Evolutionary conservation across 2,888 invertebrate species (phyloP).

Genomic region (Deladenus siricidicola): DNA sequence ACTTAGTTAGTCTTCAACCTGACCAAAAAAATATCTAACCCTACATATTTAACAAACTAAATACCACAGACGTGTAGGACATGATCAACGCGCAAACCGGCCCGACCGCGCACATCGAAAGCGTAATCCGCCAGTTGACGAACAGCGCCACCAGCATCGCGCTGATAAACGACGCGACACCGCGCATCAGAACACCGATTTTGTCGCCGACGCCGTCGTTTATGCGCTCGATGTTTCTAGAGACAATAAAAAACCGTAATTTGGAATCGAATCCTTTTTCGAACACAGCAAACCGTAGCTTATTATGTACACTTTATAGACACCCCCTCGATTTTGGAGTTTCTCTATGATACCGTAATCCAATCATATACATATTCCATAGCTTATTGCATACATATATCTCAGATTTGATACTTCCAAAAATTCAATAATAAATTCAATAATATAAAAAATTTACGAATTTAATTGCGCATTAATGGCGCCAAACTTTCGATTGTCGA

Average conservation of each 20-base stretch:
- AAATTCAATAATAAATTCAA: constrained; percentile 4
- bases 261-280: not conserved
- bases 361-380: too few relatives aligned
- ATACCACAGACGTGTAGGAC: constrained; percentile 25
- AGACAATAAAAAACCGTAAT: too few relatives aligned
- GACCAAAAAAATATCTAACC: too few relatives aligned
- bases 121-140: constrained; percentile 21
- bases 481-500: constrained; percentile 25
- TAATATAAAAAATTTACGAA: constrained; percentile 19
- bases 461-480: constrained; percentile 25
- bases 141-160: constrained; percentile 14
- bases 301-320: constrained; percentile 10
- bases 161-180: constrained; percentile 20
- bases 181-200: constrained; percentile 17
- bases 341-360: too few relatives aligned
- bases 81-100: constrained; percentile 20
- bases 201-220: constrained; percentile 26
- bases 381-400: too few relatives aligned
- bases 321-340: too few relatives aligned
- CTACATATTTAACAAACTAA: too few relatives aligned
- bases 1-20: too few relatives aligned
- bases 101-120: constrained; percentile 18
- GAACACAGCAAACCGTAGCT: not conserved
- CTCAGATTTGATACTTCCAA: not conserved
- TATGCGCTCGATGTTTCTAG: constrained; percentile 19